Base-by-base conservation (phyloP, 1,140 invertebrate genomes). In the Spodoptera frugiperda region DNA sequence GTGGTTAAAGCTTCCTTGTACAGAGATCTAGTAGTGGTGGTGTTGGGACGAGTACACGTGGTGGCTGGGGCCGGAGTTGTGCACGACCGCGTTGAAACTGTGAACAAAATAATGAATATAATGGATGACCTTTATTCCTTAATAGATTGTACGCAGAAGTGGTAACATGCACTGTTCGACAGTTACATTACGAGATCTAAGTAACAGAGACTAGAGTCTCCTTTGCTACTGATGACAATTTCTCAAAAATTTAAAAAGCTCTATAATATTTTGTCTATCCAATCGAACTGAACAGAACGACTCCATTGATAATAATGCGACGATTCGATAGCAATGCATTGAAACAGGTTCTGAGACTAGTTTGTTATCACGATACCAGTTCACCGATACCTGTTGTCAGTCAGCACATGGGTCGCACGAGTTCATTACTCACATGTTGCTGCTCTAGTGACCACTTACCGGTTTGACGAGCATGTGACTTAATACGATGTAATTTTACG, bases 61-160 rank as follows among this genome's bases (percentile, higher is more conserved):
- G 72, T 91, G 90, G 78, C 86, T 92, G 63, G 90, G 89, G 15
- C 90, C 91, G 54, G 90, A 91, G 85, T 95, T 95, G 78, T 95
- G 94, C 11, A 96, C 95, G 25, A 96, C 95, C 49, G 96, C 95
- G 88, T 96, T 96, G 92, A 96, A 96, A 78, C 94, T 94, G 89
- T 33, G 91, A 92, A 14, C 75, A 88, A 84, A 70, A 74, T 44
- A 73, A 82, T 78, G 67, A 59, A 73, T 59, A 10, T 11, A 44
- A 73, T 61, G 30, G 59, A 59, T 73, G 21, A 17, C 59, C 2
- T 30, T 30, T 3, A 3, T 30, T 2, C 25, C 5, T 30, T 2
- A 30, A 30, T 2, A 30, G 25, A n/a, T n/a, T n/a, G 25, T 30
- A 30, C 25, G 2, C 25, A 30, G 25, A 30, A 30, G 25, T 30